Conservation (phyloP, 2,113 vertebrate genomes). For the Holacanthus passer region DNA sequence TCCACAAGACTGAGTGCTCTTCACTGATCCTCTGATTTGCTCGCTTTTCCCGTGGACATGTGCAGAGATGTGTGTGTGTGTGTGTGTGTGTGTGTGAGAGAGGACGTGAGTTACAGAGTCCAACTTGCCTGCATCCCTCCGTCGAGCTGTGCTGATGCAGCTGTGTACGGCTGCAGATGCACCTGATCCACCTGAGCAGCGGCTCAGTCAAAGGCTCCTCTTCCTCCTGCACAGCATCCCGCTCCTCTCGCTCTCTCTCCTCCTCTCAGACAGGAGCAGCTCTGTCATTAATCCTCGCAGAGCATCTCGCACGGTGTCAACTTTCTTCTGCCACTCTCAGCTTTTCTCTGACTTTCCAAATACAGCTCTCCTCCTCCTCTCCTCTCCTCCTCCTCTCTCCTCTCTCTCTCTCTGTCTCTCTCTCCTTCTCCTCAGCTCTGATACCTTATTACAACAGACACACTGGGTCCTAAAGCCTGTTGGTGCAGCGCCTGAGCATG, state of each 20-base stretch:
- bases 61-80: not conserved
- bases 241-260: conserved; percentile 5
- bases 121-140: conserved; percentile 35
- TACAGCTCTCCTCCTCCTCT: conserved; percentile 15
- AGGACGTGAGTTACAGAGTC: conserved; percentile 20
- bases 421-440: conserved; percentile 34
- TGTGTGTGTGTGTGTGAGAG: not conserved
- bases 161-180: not conserved
- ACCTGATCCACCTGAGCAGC: conserved; percentile 36
- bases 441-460: conserved; percentile 19
- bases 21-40: not conserved
- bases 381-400: conserved; percentile 16
- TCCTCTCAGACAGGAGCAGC: not conserved
- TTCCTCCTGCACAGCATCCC: conserved; percentile 14
- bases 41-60: conserved; percentile 25
- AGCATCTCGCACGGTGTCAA: conserved; percentile 48
- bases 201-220: conserved; percentile 11
- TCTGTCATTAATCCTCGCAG: conserved; percentile 48
- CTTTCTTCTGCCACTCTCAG: conserved; percentile 66
- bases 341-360: conserved; percentile 64
- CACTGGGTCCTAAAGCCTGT: conserved; percentile 79
- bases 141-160: conserved; percentile 11
- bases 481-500: not conserved
- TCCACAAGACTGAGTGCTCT: conserved; percentile 17
- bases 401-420: conserved; percentile 19